Conservation (phyloP, 2,797 vertebrate species). For the Xenops minutus region DNA sequence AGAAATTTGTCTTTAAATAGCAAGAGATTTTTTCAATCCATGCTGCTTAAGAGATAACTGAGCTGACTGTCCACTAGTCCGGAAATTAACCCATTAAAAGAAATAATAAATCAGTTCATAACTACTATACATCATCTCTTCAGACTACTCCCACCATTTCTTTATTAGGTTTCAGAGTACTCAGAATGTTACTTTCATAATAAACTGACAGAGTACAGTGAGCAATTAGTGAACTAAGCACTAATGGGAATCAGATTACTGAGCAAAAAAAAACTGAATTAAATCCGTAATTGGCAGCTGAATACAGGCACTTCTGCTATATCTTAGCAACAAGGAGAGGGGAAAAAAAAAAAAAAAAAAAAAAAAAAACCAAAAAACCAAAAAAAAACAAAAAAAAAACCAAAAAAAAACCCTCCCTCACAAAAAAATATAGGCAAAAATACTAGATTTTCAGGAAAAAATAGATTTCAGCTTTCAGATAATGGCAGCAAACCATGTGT, state of each 20-base stretch:
- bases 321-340: neutral
- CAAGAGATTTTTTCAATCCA: neutral
- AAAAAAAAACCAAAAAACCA: neutral
- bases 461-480: neutral
- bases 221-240: neutral
- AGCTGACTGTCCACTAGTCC: neutral
- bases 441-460: neutral
- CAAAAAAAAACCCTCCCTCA: neutral
- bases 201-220: neutral
- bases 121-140: neutral
- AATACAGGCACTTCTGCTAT: neutral
- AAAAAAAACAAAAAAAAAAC: too few species aligned
- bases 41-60: neutral
- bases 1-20: neutral
- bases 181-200: neutral
- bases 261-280: constrained; percentile 31
- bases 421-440: neutral
- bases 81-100: neutral
- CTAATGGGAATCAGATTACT: constrained; percentile 13
- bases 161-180: constrained; percentile 1
- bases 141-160: neutral
- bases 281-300: neutral
- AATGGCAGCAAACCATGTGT: neutral
- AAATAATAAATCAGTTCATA: neutral
- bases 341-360: neutral